Evolutionary conservation across 2,113 vertebrate genomes (phyloP).

Genomic region (Lophura nycthemera): DNA sequence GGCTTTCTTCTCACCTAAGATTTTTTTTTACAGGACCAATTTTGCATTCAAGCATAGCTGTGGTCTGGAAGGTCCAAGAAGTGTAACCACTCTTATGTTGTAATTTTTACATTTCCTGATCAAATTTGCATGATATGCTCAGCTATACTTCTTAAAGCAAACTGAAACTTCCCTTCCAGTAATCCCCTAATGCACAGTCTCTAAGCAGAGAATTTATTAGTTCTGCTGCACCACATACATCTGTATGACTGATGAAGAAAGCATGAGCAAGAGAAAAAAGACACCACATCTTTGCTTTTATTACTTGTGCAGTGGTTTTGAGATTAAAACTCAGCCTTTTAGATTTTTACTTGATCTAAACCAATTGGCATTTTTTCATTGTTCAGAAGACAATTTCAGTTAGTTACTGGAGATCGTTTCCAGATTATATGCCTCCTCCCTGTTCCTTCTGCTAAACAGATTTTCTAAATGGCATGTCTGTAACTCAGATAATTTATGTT

Average conservation of each 20-base stretch:
- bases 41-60: background rate
- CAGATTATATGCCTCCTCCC: background rate
- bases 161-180: conserved; percentile 1
- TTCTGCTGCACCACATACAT: background rate
- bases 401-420: conserved; percentile 12
- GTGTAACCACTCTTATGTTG: background rate
- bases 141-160: background rate
- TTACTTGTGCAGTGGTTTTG: background rate
- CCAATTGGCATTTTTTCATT: background rate
- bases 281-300: background rate
- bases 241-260: background rate
- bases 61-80: background rate
- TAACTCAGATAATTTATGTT: conserved; percentile 9
- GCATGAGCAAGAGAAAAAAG: background rate
- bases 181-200: background rate
- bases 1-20: background rate
- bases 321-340: background rate
- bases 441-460: background rate
- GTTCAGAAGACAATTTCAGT: conserved; percentile 1
- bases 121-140: background rate
- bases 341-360: background rate
- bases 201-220: background rate
- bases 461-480: conserved; percentile 18
- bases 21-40: background rate
- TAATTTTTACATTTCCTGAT: background rate